Evolutionary conservation across 2,888 invertebrate genomes (phyloP).

Genomic region (Taphrorychus bicolor): DNA sequence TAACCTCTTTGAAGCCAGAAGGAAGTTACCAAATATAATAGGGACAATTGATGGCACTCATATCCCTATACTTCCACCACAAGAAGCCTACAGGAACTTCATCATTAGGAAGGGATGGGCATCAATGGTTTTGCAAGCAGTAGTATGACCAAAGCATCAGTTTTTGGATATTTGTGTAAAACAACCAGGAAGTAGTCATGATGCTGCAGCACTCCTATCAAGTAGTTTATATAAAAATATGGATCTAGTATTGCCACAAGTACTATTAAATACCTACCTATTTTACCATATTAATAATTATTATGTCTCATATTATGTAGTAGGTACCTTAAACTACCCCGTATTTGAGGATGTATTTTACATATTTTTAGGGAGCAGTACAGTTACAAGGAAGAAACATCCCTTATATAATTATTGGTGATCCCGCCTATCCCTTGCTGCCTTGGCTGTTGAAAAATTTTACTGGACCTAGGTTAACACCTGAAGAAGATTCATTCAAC

Average conservation of each 20-base stretch:
- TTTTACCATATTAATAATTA: too few relatives aligned
- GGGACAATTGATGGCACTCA: constrained; percentile 11
- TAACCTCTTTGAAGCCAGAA: too few relatives aligned
- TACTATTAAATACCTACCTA: too few relatives aligned
- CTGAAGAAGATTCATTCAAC: constrained; percentile 11
- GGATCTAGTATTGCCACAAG: not conserved
- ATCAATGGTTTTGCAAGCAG: not conserved
- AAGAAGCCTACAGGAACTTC: too few relatives aligned
- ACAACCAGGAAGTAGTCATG: not conserved
- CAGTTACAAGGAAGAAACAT: too few relatives aligned
- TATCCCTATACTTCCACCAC: constrained; percentile 16
- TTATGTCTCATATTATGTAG: too few relatives aligned
- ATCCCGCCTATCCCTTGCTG: constrained; percentile 13
- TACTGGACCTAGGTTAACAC: constrained; percentile 1
- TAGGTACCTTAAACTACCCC: too few relatives aligned
- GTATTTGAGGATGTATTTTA: not conserved
- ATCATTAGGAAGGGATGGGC: too few relatives aligned
- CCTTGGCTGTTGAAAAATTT: constrained; percentile 11
- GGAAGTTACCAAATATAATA: constrained; percentile 12
- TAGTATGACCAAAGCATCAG: not conserved
- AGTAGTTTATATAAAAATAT: not conserved
- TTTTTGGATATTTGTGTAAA: not conserved
- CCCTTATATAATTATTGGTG: constrained; percentile 13
- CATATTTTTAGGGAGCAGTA: too few relatives aligned
- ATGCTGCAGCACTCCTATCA: not conserved